phyloP scores from a whole-genome alignment of 2,113 vertebrate genomes.

The Telmatochromis bifrenatus region DNA sequence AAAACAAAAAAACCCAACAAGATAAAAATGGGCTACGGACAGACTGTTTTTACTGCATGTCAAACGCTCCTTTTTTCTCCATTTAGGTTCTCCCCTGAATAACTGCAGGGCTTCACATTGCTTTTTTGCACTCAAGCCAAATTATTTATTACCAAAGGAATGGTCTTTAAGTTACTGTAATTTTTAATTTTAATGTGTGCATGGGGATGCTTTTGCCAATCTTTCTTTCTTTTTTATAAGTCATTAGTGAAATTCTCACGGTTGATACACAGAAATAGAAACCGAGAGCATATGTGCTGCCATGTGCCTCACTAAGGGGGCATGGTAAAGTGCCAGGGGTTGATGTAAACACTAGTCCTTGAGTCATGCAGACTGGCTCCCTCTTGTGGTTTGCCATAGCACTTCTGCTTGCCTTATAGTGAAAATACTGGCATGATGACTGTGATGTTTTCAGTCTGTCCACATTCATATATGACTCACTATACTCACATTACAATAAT shows the following conservation, averaged over 20 bases:
- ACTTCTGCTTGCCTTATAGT: constrained; percentile 39
- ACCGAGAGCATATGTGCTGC: constrained; percentile 35
- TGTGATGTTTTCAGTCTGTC: neutral
- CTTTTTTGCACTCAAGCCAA: constrained; percentile 68
- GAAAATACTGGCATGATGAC: constrained; percentile 19
- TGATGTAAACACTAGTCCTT: constrained; percentile 28
- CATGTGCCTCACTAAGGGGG: constrained; percentile 34
- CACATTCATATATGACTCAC: neutral
- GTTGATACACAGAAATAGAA: constrained; percentile 17
- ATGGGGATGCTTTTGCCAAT: constrained; percentile 47
- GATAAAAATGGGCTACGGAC: neutral
- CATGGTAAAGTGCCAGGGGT: constrained; percentile 45
- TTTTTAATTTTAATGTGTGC: constrained; percentile 24
- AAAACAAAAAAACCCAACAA: neutral
- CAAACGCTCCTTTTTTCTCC: constrained; percentile 5
- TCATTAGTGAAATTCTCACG: constrained; percentile 3
- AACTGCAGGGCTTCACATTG: constrained; percentile 20
- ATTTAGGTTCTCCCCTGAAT: constrained; percentile 1
- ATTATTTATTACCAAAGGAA: constrained; percentile 74
- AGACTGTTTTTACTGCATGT: constrained; percentile 60
- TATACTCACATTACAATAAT: constrained; percentile 4
- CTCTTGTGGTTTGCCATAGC: constrained; percentile 43
- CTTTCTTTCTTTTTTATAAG: neutral
- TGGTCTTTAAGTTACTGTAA: constrained; percentile 23
- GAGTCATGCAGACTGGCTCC: constrained; percentile 16